These are phyloP conservation scores for Conus betulinus DNA, from an alignment of 1,140 invertebrate species.

Conservation along the genomic window DNA sequence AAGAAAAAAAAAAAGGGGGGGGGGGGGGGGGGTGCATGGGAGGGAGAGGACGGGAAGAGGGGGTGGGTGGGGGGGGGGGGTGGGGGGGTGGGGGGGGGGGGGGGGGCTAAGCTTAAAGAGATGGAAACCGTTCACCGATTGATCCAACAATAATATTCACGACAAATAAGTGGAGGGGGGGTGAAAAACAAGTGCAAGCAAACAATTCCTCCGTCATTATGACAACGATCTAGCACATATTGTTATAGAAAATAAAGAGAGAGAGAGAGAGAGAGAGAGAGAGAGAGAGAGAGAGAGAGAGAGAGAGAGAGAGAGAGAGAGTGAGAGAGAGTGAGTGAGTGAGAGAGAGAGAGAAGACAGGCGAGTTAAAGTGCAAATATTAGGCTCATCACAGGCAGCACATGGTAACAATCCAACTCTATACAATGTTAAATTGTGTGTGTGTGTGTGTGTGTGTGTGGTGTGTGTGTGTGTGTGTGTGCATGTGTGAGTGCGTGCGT, in stretches of 20 bases:
- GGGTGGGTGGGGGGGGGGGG: too few relatives aligned
- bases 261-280: background rate
- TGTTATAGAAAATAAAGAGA: background rate
- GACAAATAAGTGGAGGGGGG: background rate
- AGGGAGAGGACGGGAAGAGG: too few relatives aligned
- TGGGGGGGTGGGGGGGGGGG: too few relatives aligned
- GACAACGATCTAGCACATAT: background rate
- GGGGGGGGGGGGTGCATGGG: too few relatives aligned
- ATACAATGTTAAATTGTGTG: too few relatives aligned
- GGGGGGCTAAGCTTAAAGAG: too few relatives aligned
- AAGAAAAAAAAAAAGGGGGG: too few relatives aligned
- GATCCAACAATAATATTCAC: too few relatives aligned
- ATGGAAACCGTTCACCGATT: too few relatives aligned
- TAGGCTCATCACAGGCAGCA: background rate
- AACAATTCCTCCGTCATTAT: background rate
- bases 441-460: slow-evolving; percentile 6
- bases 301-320: background rate
- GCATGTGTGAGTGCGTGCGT: too few relatives aligned
- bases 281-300: background rate
- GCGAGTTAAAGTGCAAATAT: background rate
- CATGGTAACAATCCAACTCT: background rate
- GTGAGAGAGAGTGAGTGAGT: background rate
- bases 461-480: slow-evolving; percentile 18
- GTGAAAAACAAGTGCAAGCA: too few relatives aligned
- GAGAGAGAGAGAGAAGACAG: background rate